phyloP scores from a whole-genome alignment of 2,888 invertebrate genomes.

The Lasioglossum calceatum region DNA sequence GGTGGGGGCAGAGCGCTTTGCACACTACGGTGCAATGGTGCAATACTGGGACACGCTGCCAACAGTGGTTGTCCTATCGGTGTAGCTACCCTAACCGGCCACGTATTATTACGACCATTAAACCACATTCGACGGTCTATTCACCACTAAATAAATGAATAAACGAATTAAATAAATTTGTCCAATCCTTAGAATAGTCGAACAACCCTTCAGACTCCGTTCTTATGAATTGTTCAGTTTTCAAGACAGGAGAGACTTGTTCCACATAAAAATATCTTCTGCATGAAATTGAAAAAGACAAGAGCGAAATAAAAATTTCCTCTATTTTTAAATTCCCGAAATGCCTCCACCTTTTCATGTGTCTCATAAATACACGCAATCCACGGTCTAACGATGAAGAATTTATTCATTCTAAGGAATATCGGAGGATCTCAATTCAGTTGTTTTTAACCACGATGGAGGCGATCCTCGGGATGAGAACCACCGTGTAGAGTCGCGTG shows the following conservation, averaged over 20 bases:
- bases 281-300: neutral
- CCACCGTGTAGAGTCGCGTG: slow-evolving; percentile 81
- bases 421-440: neutral
- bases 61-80: slow-evolving; percentile 70
- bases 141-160: neutral
- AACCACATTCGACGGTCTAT: neutral
- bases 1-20: slow-evolving; percentile 72
- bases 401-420: neutral
- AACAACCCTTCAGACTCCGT: neutral
- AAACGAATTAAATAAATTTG: neutral
- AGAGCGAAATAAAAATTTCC: neutral
- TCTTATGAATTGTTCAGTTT: neutral
- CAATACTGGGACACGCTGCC: slow-evolving; percentile 70
- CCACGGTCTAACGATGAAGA: neutral
- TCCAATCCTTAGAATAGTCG: neutral
- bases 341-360: neutral
- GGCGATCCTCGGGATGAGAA: slow-evolving; percentile 70
- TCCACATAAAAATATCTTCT: neutral
- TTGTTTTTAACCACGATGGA: neutral
- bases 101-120: neutral
- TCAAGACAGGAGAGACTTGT: neutral
- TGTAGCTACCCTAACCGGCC: no score
- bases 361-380: neutral
- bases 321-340: neutral
- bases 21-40: slow-evolving; percentile 75